These are phyloP conservation scores for Hylaea fasciaria DNA, from an alignment of 2,888 invertebrate species.

Conservation along the genomic window DNA sequence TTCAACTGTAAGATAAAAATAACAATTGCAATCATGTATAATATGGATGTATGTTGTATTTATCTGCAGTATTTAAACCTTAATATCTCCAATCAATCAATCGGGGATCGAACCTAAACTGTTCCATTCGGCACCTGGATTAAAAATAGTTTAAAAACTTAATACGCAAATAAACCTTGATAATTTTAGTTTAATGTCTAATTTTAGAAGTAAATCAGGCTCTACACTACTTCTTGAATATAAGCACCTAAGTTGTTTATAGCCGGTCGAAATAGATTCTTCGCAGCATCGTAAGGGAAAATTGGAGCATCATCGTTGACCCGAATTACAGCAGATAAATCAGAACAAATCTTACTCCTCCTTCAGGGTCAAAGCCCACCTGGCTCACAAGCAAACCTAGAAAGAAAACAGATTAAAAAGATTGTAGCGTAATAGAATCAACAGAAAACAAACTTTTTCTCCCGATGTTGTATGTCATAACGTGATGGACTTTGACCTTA, in stretches of 20 bases:
- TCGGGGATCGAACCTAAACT: too few species aligned
- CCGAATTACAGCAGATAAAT: constrained; percentile 27
- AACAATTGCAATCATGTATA: too few species aligned
- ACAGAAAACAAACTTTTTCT: background rate
- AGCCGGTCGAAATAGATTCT: constrained; percentile 15
- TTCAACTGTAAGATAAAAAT: too few species aligned
- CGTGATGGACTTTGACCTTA: too few species aligned
- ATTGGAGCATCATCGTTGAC: constrained; percentile 29
- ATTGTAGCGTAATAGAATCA: background rate
- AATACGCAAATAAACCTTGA: background rate
- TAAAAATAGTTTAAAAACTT: background rate
- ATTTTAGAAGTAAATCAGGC: background rate
- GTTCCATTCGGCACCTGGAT: background rate
- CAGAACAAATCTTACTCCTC: constrained; percentile 34
- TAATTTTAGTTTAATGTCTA: background rate
- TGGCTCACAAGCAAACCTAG: background rate
- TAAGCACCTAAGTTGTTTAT: constrained; percentile 11
- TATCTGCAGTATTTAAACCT: too few species aligned
- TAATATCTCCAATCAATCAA: too few species aligned
- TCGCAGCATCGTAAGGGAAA: constrained; percentile 16
- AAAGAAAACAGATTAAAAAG: background rate
- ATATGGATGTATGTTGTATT: too few species aligned
- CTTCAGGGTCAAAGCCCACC: constrained; percentile 10
- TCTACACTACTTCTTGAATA: background rate
- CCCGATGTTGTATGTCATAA: background rate